A percentile compares a stretch with the other conserved stretches of the same genome.
phyloP scores from a whole-genome alignment of 2,797 vertebrate genomes.

The Picus viridis region DNA sequence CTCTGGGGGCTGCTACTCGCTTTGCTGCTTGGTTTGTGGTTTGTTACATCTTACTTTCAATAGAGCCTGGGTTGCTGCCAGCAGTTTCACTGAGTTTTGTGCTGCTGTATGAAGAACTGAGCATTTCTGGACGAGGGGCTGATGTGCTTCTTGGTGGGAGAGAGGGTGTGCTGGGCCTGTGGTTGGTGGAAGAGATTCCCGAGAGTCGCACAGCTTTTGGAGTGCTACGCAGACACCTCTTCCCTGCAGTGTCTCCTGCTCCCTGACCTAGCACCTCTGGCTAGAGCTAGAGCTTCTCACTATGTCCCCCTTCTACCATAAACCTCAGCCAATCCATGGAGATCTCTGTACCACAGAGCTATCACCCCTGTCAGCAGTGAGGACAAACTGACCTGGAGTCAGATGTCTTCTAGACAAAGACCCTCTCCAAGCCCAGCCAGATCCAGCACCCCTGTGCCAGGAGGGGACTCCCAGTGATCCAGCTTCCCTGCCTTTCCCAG shows the following conservation, averaged over 20 bases:
- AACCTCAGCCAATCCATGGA: background rate
- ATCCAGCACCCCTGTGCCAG: rapidly evolving
- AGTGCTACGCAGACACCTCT: background rate
- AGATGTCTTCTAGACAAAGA: background rate
- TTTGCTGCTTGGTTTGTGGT: background rate
- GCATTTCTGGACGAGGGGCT: background rate
- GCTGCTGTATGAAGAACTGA: rapidly evolving
- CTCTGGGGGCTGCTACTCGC: background rate
- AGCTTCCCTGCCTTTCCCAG: background rate
- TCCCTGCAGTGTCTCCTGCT: background rate
- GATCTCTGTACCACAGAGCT: rapidly evolving
- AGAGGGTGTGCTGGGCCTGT: background rate
- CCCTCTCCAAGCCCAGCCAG: background rate
- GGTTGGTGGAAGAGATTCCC: background rate
- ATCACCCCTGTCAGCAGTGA: background rate
- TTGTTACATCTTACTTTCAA: background rate
- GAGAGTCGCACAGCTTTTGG: background rate
- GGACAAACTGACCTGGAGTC: background rate
- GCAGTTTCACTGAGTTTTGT: background rate
- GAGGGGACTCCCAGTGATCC: background rate
- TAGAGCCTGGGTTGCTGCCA: background rate
- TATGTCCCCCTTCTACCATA: background rate
- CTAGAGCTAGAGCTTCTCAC: background rate
- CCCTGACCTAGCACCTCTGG: background rate
- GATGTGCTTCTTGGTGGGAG: background rate